phyloP scores from a whole-genome alignment of 2,888 invertebrate genomes.

The Rhagium mordax region DNA sequence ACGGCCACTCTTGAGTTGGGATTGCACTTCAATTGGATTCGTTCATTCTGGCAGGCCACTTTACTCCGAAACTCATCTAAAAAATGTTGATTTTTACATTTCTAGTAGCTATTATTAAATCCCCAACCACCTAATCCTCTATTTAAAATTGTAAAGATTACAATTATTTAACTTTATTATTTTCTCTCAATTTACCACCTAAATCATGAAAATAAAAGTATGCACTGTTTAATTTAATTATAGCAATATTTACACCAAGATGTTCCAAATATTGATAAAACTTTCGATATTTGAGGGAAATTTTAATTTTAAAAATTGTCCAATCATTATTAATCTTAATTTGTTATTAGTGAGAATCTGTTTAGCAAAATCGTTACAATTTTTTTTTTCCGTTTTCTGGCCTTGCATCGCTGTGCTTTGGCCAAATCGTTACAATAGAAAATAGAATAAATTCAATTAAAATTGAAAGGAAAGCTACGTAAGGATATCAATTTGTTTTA shows the following conservation, averaged over 20 bases:
- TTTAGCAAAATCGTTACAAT: too few species aligned
- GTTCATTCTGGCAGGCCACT: constrained; percentile 93
- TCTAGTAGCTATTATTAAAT: constrained; percentile 33
- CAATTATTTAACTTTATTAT: neutral
- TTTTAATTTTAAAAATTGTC: too few species aligned
- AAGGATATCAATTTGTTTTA: constrained; percentile 13
- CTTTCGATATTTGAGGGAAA: too few species aligned
- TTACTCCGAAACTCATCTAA: constrained; percentile 95
- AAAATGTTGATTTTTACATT: constrained; percentile 39
- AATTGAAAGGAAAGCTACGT: neutral
- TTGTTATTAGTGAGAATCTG: too few species aligned
- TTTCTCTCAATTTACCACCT: neutral
- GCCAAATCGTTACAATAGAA: neutral
- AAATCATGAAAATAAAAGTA: neutral
- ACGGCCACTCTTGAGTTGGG: constrained; percentile 91
- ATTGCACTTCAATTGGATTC: constrained; percentile 89
- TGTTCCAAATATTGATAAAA: too few species aligned
- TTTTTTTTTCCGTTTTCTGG: too few species aligned
- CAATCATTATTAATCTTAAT: too few species aligned
- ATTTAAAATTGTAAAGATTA: neutral
- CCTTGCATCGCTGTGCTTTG: too few species aligned
- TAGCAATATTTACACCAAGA: neutral
- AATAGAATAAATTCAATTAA: neutral
- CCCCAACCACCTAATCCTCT: constrained; percentile 4
- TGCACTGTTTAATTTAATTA: neutral